Base-by-base conservation (phyloP, 2,113 vertebrate species). In the Myxocyprinus asiaticus region DNA sequence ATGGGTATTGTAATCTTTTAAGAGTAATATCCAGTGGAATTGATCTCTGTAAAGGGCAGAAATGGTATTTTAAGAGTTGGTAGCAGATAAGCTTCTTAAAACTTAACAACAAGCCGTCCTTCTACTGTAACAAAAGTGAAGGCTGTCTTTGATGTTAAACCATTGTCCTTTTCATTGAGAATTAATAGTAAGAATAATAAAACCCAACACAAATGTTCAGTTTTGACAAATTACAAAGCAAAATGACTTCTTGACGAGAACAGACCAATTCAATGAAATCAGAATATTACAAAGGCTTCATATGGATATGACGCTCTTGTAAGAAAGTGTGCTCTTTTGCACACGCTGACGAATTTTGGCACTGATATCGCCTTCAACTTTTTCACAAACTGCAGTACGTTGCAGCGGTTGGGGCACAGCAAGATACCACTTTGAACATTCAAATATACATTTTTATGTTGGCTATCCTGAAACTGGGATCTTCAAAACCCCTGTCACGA, bases 391-490 rank as follows among this genome's bases (percentile, higher is more conserved):
- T 69, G 33, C 67, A 59, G 22, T 1, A 33, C 22, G 22, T 1
- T 33, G 22, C 22, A 33, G 74, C 80, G 84, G 85, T 81, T 90
- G 91, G 90, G 89, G 88, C 84, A 85, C 87, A 87, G 90, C 87
- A 76, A 79, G 85, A 87, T 88, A 87, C 76, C 42, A 81, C 81
- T 70, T 81, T 75, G 9, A 71, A 91, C 92, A 92, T 92, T 91
- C 90, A 90, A 83, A 91, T 90, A 85, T 89, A 91, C 89, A 89
- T 84, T 77, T 88, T 77, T 85, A 87, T 70, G 88, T 86, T 85
- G 79, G 82, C 84, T 85, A 77, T 87, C 87, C 80, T 78, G 83
- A 85, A 85, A 78, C 4, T 74, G 86, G 88, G 88, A 87, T 81
- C 80, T 70, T 79, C 84, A 67, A 83, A 81, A 82, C 53, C 45